These are phyloP conservation scores for Cuniculus paca DNA, from an alignment of 2,797 vertebrate species.

Conservation along the genomic window DNA sequence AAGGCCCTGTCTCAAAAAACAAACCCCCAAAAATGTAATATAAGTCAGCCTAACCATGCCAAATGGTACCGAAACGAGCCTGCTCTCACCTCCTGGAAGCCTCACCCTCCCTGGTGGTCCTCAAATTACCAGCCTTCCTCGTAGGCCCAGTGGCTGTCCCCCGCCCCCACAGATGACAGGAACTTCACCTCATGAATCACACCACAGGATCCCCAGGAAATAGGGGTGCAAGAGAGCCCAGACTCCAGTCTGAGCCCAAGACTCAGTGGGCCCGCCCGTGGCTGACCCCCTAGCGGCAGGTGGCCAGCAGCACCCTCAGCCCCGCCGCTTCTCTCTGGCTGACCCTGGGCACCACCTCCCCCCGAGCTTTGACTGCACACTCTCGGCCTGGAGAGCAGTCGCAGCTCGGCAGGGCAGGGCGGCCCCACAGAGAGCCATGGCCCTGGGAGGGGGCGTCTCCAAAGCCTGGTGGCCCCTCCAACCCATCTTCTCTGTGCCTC, in stretches of 20 bases:
- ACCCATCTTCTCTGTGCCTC: slow-evolving; percentile 19
- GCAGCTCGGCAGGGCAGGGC: not conserved
- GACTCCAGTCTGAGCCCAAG: not conserved
- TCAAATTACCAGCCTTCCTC: not conserved
- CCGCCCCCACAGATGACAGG: not conserved
- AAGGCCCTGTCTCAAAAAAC: not conserved
- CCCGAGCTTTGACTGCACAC: not conserved
- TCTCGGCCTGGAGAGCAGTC: not conserved
- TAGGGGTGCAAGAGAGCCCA: not conserved
- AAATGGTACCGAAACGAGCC: not conserved
- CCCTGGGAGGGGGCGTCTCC: not conserved
- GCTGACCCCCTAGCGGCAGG: not conserved
- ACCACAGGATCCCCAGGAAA: too few relatives aligned
- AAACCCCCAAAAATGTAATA: not conserved
- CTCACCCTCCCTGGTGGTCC: not conserved
- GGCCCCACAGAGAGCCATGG: not conserved
- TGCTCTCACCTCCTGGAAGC: not conserved
- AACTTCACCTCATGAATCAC: not conserved
- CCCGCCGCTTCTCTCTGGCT: not conserved
- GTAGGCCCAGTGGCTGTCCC: not conserved
- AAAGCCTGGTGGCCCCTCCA: not conserved
- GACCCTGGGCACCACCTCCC: not conserved
- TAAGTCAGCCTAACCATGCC: not conserved
- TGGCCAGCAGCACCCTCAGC: not conserved
- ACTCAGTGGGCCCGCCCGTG: not conserved